phyloP scores from a whole-genome alignment of 1,140 invertebrate species.

The Pantala flavescens region DNA sequence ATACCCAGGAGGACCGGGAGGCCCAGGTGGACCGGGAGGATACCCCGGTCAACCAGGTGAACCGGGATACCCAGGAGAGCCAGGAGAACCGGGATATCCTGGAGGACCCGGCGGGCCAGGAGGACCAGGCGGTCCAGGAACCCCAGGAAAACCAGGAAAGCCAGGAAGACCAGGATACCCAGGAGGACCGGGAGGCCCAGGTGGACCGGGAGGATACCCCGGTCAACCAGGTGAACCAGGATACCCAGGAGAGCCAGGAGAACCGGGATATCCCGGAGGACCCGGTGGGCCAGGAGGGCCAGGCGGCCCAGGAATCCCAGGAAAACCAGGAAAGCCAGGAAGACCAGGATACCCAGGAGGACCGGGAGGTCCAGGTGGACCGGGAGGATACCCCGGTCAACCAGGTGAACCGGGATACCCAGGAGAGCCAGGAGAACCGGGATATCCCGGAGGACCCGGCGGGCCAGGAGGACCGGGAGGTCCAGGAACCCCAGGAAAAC shows the following conservation, averaged over 20 bases:
- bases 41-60: too few relatives aligned
- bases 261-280: constrained; percentile 29
- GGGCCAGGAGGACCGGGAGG: constrained; percentile 13
- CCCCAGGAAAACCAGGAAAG: constrained; percentile 13
- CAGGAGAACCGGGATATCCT: constrained; percentile 13
- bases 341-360: constrained; percentile 14
- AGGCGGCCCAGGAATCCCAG: constrained; percentile 12
- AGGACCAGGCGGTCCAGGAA: background rate
- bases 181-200: constrained; percentile 22
- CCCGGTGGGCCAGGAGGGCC: background rate
- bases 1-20: constrained; percentile 20
- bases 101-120: constrained; percentile 13
- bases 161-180: background rate
- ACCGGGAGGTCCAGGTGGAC: constrained; percentile 14
- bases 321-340: constrained; percentile 14
- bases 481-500: constrained; percentile 16
- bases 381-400: constrained; percentile 12
- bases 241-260: constrained; percentile 30
- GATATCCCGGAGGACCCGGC: constrained; percentile 11
- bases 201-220: too few relatives aligned
- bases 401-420: constrained; percentile 9
- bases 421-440: constrained; percentile 8
- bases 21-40: constrained; percentile 21
- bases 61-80: constrained; percentile 11
- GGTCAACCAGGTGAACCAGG: background rate